Evolutionary conservation across 2,888 invertebrate species (phyloP).

Genomic region (Micropterix aruncella): DNA sequence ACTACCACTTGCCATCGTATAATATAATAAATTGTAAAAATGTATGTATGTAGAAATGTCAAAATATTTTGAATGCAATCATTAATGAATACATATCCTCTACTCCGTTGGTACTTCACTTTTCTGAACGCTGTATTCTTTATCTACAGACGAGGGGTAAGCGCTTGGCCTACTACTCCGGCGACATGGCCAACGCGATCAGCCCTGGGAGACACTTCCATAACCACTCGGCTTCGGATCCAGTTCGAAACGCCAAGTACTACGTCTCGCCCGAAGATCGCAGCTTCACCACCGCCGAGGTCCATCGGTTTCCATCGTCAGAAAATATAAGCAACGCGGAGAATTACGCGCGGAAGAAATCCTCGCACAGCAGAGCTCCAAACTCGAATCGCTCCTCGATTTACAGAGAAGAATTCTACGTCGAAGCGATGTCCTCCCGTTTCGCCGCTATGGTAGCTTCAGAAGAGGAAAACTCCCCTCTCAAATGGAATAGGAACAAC

Average conservation of each 20-base stretch:
- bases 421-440: constrained; percentile 22
- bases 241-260: constrained; percentile 17
- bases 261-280: constrained; percentile 26
- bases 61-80: too few species aligned
- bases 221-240: constrained; percentile 22
- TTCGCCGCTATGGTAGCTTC: constrained; percentile 32
- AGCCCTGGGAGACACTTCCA: constrained; percentile 19
- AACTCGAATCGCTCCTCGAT: constrained; percentile 21
- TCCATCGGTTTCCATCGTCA: constrained; percentile 38
- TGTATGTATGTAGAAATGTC: too few species aligned
- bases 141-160: too few species aligned
- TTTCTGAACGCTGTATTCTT: too few species aligned
- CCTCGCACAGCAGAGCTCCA: constrained; percentile 32
- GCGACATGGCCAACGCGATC: constrained; percentile 11
- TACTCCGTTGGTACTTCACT: too few species aligned
- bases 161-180: constrained; percentile 11
- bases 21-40: too few species aligned
- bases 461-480: constrained; percentile 35
- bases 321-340: constrained; percentile 36
- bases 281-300: constrained; percentile 30
- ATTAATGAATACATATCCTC: too few species aligned
- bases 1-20: too few species aligned
- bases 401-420: constrained; percentile 15
- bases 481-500: constrained; percentile 47
- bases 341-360: constrained; percentile 33